A percentile compares a stretch with the other conserved stretches of the same genome.
Conservation (phyloP, 2,888 invertebrate species). For the Synergus japonicus region DNA sequence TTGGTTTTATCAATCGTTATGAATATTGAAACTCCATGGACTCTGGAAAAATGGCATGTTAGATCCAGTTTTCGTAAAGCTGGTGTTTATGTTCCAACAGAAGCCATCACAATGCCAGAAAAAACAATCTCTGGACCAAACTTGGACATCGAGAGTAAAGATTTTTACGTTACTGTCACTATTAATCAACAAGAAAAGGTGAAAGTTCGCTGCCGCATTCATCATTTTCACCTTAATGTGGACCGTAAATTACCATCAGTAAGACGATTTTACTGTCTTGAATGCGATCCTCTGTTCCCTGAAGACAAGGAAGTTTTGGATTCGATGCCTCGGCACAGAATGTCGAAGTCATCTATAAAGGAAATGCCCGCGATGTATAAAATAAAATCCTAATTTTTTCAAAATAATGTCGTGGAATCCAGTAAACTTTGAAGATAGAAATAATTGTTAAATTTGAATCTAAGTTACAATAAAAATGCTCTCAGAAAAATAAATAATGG, state of each 20-base stretch:
- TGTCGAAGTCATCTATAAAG: background rate
- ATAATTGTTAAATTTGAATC: conserved; percentile 32
- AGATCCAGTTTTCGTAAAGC: no score
- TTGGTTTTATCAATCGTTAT: no score
- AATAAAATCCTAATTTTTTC: background rate
- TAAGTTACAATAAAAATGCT: background rate
- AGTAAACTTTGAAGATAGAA: background rate
- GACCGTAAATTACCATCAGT: conserved; percentile 81
- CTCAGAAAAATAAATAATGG: background rate
- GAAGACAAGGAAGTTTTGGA: conserved; percentile 78
- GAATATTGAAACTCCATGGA: no score
- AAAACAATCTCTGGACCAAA: no score
- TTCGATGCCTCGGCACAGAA: conserved; percentile 60
- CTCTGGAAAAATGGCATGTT: no score
- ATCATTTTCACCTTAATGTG: conserved; percentile 86
- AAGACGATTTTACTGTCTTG: conserved; percentile 79
- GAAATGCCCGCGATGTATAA: background rate
- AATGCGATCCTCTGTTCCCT: conserved; percentile 81
- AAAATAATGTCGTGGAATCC: background rate
- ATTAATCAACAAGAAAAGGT: no score
- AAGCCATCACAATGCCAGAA: no score
- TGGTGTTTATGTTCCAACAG: no score
- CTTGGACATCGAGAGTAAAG: no score
- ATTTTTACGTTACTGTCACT: no score
- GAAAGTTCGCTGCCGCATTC: no score